A percentile compares a stretch with the other conserved stretches of the same genome.
These are phyloP conservation scores for Trinectes maculatus DNA, from an alignment of 2,113 vertebrate genomes.

Conservation along the genomic window DNA sequence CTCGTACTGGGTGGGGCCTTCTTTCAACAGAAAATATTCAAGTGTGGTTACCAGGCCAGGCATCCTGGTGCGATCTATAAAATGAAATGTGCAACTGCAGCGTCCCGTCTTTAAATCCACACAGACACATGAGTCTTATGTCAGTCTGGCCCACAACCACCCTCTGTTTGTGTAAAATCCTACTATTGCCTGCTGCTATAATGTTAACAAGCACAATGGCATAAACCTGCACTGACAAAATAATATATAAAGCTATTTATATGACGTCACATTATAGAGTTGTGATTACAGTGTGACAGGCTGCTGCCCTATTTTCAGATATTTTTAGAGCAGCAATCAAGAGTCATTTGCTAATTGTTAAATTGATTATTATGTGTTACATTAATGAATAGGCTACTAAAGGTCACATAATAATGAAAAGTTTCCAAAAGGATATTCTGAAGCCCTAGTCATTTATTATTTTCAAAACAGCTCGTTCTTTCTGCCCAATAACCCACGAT, in stretches of 20 bases:
- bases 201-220: no score
- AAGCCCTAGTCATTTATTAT: neutral
- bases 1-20: constrained; percentile 68
- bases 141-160: neutral
- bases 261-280: no score
- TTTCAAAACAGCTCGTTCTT: neutral
- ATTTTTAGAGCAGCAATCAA: no score
- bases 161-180: no score
- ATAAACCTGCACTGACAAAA: no score
- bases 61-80: constrained; percentile 3
- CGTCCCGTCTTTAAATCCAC: constrained; percentile 25
- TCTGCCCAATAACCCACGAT: neutral
- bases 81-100: constrained; percentile 5
- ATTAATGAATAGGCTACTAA: no score
- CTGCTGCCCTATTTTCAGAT: no score
- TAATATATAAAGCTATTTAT: no score
- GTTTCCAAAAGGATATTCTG: neutral
- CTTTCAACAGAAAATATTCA: constrained; percentile 56
- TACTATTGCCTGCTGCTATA: neutral
- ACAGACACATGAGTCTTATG: constrained; percentile 15
- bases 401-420: neutral
- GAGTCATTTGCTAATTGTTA: no score
- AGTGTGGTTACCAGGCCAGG: constrained; percentile 46
- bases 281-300: no score
- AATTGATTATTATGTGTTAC: no score